These are phyloP conservation scores for Agrochola lychnidis DNA, from an alignment of 2,888 invertebrate species.

Conservation along the genomic window DNA sequence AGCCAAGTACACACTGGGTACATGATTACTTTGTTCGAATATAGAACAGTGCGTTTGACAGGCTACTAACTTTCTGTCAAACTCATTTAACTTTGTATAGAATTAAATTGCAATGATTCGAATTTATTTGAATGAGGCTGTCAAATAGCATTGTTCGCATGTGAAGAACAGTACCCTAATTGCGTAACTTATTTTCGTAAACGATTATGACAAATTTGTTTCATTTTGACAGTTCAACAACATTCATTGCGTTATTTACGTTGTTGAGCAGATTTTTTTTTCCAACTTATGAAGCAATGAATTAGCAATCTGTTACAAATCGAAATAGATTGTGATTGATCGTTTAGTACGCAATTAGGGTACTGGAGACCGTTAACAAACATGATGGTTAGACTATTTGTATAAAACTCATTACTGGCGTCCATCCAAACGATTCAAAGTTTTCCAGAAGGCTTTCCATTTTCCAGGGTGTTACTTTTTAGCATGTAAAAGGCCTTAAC, in stretches of 20 bases:
- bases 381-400: not conserved
- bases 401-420: slow-evolving; percentile 14
- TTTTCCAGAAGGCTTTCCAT: not conserved
- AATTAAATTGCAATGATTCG: not conserved
- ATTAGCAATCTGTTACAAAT: no score
- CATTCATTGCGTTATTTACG: no score
- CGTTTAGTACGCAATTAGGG: no score
- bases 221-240: no score
- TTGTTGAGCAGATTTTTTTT: no score
- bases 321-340: no score
- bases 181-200: no score
- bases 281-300: no score
- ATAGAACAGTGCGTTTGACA: not conserved
- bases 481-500: not conserved
- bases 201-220: no score
- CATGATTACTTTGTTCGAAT: not conserved
- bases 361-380: not conserved
- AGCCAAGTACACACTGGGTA: slow-evolving; percentile 5
- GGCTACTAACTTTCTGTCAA: not conserved
- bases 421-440: not conserved
- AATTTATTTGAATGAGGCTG: slow-evolving; percentile 1
- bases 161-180: not conserved
- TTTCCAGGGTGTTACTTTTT: not conserved
- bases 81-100: not conserved
- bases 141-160: not conserved